Evolutionary conservation across 2,888 invertebrate genomes (phyloP), one percentile per base, ranked within the genome.

Genomic region (Hoplodrina ambigua): DNA sequence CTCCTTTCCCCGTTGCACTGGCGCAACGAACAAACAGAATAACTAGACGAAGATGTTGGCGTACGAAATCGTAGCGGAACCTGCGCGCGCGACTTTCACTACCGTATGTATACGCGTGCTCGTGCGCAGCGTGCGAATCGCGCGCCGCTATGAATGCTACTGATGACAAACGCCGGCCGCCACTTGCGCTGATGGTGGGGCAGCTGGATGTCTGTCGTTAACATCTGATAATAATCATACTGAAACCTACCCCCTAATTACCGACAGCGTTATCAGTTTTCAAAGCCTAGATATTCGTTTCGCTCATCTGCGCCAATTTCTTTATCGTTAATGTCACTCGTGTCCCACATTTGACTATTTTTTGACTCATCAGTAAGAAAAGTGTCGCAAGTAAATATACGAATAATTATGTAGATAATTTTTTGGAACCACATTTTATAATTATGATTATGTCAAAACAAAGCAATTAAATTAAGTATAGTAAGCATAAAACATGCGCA

Each of bases 1-100:
- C 95, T 96, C 95, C 95, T 96, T 96, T 96, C 94, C 89, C 94
- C 86, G 92, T 85, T 92, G 94, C 94, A 94, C 94, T 94, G 94
- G 94, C 95, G 94, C 94, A 94, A 95, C 90, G 91, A 91, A 90
- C 93, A 94, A 94, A 94, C 93, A 94, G 91, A 93, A 93, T 91
- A 94, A 94, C 94, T 94, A 94, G 93, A 94, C 93, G 94, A 94
- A 94, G 93, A 94, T 89, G 91, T 90, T 88, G 92, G 87, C 89
- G 88, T 91, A 93, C 94, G 92, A 93, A 93, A 92, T 91, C 86
- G 90, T 91, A 90, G 92, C 93, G 92, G 91, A 91, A 93, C 90
- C 88, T 92, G 92, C 91, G 93, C 92, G 91, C 93, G 94, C 92
- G 91, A 94, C 94, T 95, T 95, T 95, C 95, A 95, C 95, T 94